Evolutionary conservation across 2,888 invertebrate species (phyloP), one percentile per base, ranked within the genome.

Genomic region (Luffia ferchaultella): DNA sequence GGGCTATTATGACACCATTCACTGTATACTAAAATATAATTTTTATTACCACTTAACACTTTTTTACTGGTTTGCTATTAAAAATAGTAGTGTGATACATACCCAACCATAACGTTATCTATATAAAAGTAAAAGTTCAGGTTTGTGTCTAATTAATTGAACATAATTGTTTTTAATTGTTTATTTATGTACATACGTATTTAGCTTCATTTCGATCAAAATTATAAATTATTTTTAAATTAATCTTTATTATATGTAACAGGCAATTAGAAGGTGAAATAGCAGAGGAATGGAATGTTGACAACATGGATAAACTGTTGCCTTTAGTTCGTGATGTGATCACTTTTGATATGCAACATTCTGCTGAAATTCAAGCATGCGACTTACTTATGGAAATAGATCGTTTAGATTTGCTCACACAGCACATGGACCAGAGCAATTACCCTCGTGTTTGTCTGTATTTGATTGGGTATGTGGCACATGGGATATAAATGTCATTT

Each of bases 351-450:
- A 97, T 98, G 93, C 90, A 90, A 55, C 98, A 98, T 74, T 98
- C 99, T 65, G 98, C 98, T 1, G 99, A 99, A 79, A 95, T 97
- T 0, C 98, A 99, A 77, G 98, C 98, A 1, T 98, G 98, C 72
- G 99, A 99, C 80, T 83, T 99, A 52, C 85, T 99, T 0, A 98
- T 98, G 92, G 99, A 99, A 84, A 95, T 99, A 58, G 98, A 98
- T 67, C 87, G 90, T 54, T 83, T 99, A 46, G 93, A 95, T 63
- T 78, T 97, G 47, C 79, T 99, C 17, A 89, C 92, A 18, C 87
- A 93, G 50, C 94, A 94, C 64, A 95, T 98, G 59, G 95, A 96
- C 61, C 90, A 91, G 60, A 92, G 92, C 60, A 95, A 94, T 51
- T 97, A 95, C 71, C 90, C 92, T 15, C 85, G 98, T 59, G 97